These are phyloP conservation scores for Sipha maydis DNA, from an alignment of 2,888 invertebrate genomes.

Conservation along the genomic window DNA sequence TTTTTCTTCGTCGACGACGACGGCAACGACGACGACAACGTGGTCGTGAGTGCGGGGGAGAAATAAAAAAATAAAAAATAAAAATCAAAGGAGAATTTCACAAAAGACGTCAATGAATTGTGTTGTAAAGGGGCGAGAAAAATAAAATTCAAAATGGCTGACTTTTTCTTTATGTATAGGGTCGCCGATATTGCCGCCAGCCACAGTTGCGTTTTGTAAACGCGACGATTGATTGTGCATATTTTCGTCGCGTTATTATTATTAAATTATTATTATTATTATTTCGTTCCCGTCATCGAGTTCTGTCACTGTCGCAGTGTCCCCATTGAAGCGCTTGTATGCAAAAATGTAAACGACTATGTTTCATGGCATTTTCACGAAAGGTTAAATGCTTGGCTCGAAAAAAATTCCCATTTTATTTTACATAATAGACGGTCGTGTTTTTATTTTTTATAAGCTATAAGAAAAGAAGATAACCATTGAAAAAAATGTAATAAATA, in stretches of 20 bases:
- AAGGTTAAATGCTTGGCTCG: no score
- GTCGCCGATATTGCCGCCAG: slow-evolving; percentile 8
- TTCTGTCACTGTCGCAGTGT: neutral
- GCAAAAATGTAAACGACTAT: neutral
- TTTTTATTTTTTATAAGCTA: no score
- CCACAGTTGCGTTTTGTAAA: slow-evolving; percentile 32
- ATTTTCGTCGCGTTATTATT: slow-evolving; percentile 41
- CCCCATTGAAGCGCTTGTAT: neutral
- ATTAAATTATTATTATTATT: slow-evolving; percentile 37
- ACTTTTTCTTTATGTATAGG: slow-evolving; percentile 36
- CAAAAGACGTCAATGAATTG: slow-evolving; percentile 59
- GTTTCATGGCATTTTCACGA: neutral
- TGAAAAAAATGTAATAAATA: no score
- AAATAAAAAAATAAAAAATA: slow-evolving; percentile 31
- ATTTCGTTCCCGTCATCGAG: neutral
- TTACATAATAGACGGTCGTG: no score
- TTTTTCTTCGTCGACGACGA: slow-evolving; percentile 36
- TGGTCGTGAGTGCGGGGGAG: neutral
- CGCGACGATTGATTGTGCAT: slow-evolving; percentile 46
- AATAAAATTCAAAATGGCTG: slow-evolving; percentile 61
- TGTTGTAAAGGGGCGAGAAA: slow-evolving; percentile 48
- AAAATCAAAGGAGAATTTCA: slow-evolving; percentile 55
- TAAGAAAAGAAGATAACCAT: no score
- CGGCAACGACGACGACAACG: neutral
- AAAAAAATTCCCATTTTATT: no score